These are phyloP conservation scores for Uropsilus gracilis DNA, from an alignment of 2,113 vertebrate genomes.

Conservation along the genomic window DNA sequence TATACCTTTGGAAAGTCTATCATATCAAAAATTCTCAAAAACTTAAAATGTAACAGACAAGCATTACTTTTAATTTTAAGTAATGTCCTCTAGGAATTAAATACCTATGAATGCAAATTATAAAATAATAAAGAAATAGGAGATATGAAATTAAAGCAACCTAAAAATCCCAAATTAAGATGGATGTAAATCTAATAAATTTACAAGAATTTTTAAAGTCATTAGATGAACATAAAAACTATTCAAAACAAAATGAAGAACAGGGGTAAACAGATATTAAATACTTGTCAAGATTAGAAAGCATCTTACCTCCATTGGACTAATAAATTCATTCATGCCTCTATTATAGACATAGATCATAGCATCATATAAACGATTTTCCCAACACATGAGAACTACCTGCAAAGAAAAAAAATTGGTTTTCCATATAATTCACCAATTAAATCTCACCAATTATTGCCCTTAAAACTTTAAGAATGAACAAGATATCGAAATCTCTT, in stretches of 20 bases:
- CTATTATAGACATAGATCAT: constrained; percentile 99
- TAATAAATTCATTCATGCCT: constrained; percentile 98
- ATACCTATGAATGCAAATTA: background rate
- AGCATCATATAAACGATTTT: constrained; percentile 95
- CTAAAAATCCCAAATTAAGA: background rate
- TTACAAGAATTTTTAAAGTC: background rate
- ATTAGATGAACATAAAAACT: background rate
- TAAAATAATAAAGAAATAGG: background rate
- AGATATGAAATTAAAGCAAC: constrained; percentile 18
- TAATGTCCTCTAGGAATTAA: background rate
- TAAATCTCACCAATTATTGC: background rate
- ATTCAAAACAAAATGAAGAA: constrained; percentile 38
- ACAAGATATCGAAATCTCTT: constrained; percentile 25
- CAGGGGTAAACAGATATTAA: background rate
- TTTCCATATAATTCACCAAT: background rate
- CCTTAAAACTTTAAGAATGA: constrained; percentile 10
- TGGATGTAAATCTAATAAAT: background rate
- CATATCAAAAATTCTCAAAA: constrained; percentile 14
- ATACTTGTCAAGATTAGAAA: background rate
- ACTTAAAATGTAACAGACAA: constrained; percentile 20
- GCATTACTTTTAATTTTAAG: background rate
- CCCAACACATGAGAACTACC: constrained; percentile 97
- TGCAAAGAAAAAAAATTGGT: constrained; percentile 78
- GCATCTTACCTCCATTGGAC: constrained; percentile 95
- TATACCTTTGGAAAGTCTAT: background rate